These are phyloP conservation scores for Pachypeltis micranthus DNA, from an alignment of 1,140 invertebrate genomes.

Conservation along the genomic window DNA sequence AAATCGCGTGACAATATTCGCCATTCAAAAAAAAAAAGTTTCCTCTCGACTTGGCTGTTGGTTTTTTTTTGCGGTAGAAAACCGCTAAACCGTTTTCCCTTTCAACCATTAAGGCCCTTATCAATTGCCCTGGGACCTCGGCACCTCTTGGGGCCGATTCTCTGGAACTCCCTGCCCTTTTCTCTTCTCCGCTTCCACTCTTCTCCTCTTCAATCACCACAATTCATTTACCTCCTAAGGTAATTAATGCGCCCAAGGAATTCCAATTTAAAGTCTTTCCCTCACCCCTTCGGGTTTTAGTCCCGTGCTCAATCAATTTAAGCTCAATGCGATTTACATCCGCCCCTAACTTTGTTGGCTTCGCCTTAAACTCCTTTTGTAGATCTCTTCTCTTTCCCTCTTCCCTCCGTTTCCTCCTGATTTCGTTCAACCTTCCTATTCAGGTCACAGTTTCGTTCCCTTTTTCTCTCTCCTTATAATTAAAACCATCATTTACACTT, in stretches of 20 bases:
- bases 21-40: no score
- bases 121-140: no score
- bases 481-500: slow-evolving; percentile 15
- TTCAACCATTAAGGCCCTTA: no score
- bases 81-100: no score
- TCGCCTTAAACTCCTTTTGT: neutral
- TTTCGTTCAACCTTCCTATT: neutral
- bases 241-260: slow-evolving; percentile 22
- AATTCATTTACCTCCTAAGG: slow-evolving; percentile 20
- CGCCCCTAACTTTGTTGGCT: slow-evolving; percentile 13
- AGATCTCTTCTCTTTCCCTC: neutral
- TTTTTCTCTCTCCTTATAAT: slow-evolving; percentile 5
- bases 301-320: slow-evolving; percentile 18
- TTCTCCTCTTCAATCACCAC: slow-evolving; percentile 12
- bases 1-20: no score
- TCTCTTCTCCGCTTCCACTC: neutral
- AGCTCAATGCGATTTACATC: slow-evolving; percentile 12
- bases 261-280: slow-evolving; percentile 24
- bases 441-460: slow-evolving; percentile 1
- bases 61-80: no score
- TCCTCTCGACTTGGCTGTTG: no score
- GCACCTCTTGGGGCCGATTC: neutral
- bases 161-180: neutral
- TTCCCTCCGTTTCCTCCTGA: neutral
- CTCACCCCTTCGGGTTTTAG: slow-evolving; percentile 7